These are phyloP conservation scores for Gambusia yucatana DNA, from an alignment of 2,797 vertebrate genomes.

Conservation along the genomic window DNA sequence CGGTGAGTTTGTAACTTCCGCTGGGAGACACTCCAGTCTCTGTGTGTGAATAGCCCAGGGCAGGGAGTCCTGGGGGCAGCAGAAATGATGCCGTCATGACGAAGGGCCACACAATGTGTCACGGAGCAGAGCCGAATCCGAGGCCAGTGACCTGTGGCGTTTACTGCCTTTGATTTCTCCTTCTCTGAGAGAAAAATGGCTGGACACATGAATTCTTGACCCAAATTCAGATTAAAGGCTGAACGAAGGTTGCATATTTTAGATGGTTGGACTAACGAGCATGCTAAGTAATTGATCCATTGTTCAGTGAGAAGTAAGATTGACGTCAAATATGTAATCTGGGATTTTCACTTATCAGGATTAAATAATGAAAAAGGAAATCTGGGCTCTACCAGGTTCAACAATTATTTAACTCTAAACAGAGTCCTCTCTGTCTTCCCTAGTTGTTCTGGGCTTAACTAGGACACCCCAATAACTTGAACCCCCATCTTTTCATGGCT, in stretches of 20 bases:
- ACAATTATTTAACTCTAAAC: background rate
- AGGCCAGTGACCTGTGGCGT: constrained; percentile 55
- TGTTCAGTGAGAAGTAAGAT: background rate
- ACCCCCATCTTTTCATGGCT: background rate
- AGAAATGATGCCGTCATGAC: constrained; percentile 34
- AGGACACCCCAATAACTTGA: background rate
- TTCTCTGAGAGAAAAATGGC: constrained; percentile 34
- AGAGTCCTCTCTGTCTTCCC: background rate
- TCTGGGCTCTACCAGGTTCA: background rate
- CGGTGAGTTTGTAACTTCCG: constrained; percentile 43
- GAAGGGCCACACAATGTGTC: constrained; percentile 58
- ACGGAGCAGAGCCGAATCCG: constrained; percentile 32
- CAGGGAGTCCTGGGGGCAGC: constrained; percentile 39
- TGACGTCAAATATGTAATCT: constrained; percentile 2
- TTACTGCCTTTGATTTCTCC: constrained; percentile 29
- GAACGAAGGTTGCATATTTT: background rate
- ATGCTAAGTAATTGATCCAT: background rate
- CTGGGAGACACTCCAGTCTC: constrained; percentile 66
- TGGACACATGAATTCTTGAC: constrained; percentile 45
- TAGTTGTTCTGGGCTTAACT: background rate
- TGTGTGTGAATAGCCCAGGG: constrained; percentile 47
- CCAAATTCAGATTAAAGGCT: constrained; percentile 9
- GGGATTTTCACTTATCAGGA: background rate
- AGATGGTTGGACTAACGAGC: background rate
- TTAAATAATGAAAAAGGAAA: background rate